Conservation (phyloP, 1,140 invertebrate genomes). For the Diachasmimorpha longicaudata region DNA sequence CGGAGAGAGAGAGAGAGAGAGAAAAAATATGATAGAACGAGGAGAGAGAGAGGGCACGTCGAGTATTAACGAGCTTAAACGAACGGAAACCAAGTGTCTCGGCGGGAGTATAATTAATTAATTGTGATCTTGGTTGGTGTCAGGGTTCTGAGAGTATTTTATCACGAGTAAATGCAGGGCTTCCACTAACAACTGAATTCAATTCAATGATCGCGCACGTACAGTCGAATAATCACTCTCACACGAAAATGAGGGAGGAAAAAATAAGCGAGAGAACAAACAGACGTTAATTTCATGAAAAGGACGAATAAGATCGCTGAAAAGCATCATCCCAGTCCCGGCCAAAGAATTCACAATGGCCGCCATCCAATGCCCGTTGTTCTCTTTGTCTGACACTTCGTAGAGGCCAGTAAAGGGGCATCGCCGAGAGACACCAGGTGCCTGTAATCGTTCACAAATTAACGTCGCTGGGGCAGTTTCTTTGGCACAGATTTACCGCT, state of each 20-base stretch:
- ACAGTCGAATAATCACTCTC: conserved; percentile 12
- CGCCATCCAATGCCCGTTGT: conserved; percentile 36
- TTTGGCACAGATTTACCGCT: conserved; percentile 45
- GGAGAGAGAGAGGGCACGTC: conserved; percentile 37
- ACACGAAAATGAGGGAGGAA: neutral
- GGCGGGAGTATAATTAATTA: conserved; percentile 63
- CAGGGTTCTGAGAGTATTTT: conserved; percentile 39
- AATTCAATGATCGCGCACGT: neutral
- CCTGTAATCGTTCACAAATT: conserved; percentile 60
- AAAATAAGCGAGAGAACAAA: neutral
- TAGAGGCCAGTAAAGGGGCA: conserved; percentile 25
- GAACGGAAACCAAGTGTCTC: conserved; percentile 64
- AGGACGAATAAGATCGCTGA: neutral
- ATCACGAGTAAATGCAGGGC: conserved; percentile 22
- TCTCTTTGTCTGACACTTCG: conserved; percentile 37
- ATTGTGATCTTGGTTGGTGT: conserved; percentile 60
- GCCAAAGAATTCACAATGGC: conserved; percentile 46
- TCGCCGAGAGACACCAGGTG: conserved; percentile 47
- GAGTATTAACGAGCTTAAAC: conserved; percentile 61
- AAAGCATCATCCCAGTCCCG: neutral
- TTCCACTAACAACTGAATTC: neutral
- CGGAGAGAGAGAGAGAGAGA: neutral
- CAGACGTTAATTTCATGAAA: neutral
- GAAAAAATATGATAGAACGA: conserved; percentile 13
- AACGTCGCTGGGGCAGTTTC: conserved; percentile 54